Conservation (phyloP, 2,113 vertebrate genomes). For the Spermophilus dauricus region DNA sequence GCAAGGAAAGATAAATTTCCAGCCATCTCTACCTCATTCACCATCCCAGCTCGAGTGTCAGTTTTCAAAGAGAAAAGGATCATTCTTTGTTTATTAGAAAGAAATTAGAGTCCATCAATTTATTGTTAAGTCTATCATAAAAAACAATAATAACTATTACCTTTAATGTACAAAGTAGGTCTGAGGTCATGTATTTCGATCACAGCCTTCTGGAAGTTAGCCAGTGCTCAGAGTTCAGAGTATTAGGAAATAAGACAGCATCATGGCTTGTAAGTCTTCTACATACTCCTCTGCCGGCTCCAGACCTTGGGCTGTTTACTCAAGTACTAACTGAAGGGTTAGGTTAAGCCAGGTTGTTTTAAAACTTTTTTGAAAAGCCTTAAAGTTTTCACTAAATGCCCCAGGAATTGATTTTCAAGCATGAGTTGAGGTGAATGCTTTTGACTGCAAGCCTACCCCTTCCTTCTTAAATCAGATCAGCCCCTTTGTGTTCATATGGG, state of each 20-base stretch:
- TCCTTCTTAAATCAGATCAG: background rate
- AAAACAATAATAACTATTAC: background rate
- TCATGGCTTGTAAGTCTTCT: background rate
- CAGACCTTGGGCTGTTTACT: background rate
- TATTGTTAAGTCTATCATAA: background rate
- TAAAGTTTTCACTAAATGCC: background rate
- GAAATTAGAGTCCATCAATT: background rate
- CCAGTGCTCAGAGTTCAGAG: background rate
- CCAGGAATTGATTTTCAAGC: background rate
- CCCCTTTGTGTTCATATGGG: background rate
- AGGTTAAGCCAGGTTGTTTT: background rate
- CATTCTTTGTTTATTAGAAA: background rate
- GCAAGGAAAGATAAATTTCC: background rate
- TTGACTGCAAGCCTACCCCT: background rate
- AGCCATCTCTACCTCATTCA: background rate
- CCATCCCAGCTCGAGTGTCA: accelerated
- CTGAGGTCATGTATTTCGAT: background rate
- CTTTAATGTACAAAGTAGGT: background rate
- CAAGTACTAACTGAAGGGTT: background rate
- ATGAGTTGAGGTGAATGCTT: accelerated
- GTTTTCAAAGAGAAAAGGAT: background rate
- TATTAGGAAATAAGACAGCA: background rate
- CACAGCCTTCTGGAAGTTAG: background rate
- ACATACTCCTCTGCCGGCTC: background rate
- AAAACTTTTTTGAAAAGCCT: background rate